Percentiles rank a stretch among this genome's conserved stretches.
phyloP scores from a whole-genome alignment of 2,797 vertebrate genomes.

The Sciurus vulgaris region DNA sequence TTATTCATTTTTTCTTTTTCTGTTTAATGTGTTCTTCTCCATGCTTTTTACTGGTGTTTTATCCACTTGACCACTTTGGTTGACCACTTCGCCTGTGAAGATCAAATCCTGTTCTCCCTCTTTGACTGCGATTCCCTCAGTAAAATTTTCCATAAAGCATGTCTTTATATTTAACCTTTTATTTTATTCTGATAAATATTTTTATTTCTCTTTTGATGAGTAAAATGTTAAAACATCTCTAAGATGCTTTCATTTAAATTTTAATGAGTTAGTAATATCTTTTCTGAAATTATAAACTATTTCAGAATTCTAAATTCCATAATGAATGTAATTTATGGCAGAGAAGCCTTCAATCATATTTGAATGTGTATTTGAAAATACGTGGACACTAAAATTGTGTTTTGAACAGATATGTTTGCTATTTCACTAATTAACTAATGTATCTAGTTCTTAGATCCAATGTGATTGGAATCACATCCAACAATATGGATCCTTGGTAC shows the following conservation, averaged over 20 bases:
- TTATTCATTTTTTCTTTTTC: neutral
- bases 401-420: neutral
- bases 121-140: neutral
- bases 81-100: neutral
- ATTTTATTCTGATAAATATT: neutral
- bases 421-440: neutral
- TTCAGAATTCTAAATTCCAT: neutral
- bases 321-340: neutral
- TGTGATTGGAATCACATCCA: neutral
- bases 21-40: neutral
- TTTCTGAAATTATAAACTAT: slow-evolving; percentile 27
- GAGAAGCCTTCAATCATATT: neutral
- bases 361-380: neutral
- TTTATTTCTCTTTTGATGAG: neutral
- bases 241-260: neutral
- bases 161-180: neutral
- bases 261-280: neutral
- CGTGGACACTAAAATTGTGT: neutral
- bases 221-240: neutral
- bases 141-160: rapidly evolving
- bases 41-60: neutral
- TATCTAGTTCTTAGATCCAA: neutral
- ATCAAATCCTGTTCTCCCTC: neutral
- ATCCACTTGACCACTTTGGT: neutral
- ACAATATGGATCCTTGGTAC: neutral